A percentile compares a stretch with the other conserved stretches of the same genome.
These are phyloP conservation scores for Pseudomugil gertrudae DNA, from an alignment of 2,797 vertebrate genomes.

Conservation along the genomic window DNA sequence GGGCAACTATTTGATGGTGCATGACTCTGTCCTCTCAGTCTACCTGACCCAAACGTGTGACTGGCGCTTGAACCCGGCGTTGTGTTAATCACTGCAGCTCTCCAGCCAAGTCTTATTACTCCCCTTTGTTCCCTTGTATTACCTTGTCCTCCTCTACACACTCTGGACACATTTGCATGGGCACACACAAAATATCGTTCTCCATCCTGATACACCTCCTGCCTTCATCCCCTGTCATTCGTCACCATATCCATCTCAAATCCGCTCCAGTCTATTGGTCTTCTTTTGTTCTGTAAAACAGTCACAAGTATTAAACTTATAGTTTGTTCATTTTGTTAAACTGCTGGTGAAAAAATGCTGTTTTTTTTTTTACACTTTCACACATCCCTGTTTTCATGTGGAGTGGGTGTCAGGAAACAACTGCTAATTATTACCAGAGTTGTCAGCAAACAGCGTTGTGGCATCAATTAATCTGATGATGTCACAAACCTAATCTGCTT, in stretches of 20 bases:
- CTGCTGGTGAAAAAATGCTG: background rate
- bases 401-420: background rate
- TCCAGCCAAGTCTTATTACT: slow-evolving; percentile 61
- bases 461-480: slow-evolving; percentile 1
- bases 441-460: background rate
- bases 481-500: background rate
- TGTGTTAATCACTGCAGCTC: slow-evolving; percentile 61
- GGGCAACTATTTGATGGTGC: slow-evolving; percentile 13
- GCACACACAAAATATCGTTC: slow-evolving; percentile 17
- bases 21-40: slow-evolving; percentile 20
- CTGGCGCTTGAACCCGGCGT: slow-evolving; percentile 58
- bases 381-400: background rate
- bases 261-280: background rate
- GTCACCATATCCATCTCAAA: slow-evolving; percentile 18
- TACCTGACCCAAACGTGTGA: slow-evolving; percentile 57
- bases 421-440: background rate
- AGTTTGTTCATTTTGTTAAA: background rate
- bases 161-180: slow-evolving; percentile 27
- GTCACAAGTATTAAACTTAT: background rate
- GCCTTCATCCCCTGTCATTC: slow-evolving; percentile 13
- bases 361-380: background rate
- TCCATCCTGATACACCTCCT: slow-evolving; percentile 4
- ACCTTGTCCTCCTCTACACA: slow-evolving; percentile 38
- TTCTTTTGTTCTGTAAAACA: background rate
- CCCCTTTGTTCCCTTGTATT: slow-evolving; percentile 58